Evolutionary conservation across 2,888 invertebrate genomes (phyloP).

Genomic region (Harpalus rufipes): DNA sequence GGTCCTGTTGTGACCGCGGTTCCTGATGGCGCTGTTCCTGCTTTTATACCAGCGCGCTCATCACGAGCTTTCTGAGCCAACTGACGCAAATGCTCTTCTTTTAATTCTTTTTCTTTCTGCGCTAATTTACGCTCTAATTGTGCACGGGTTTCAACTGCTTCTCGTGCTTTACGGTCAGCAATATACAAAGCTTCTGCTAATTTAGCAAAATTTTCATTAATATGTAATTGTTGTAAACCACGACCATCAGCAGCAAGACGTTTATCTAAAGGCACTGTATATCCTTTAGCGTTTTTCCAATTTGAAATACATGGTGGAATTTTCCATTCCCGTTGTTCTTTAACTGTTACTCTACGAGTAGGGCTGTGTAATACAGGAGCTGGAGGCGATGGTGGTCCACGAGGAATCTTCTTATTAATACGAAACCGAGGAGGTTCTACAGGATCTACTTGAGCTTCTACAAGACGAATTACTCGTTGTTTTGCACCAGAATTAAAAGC

Average conservation of each 20-base stretch:
- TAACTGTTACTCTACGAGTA: slow-evolving; percentile 97
- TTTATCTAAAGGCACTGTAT: slow-evolving; percentile 92
- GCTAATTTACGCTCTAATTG: slow-evolving; percentile 97
- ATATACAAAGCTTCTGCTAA: slow-evolving; percentile 98
- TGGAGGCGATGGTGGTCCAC: slow-evolving; percentile 99
- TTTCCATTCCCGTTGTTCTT: slow-evolving; percentile 99
- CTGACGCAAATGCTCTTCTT: slow-evolving; percentile 95
- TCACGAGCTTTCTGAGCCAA: slow-evolving; percentile 97
- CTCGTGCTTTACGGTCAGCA: slow-evolving; percentile 96
- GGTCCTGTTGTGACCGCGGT: slow-evolving; percentile 75
- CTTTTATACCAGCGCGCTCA: slow-evolving; percentile 91
- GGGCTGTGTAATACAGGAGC: slow-evolving; percentile 99
- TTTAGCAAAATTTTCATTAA: slow-evolving; percentile 99
- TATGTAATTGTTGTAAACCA: slow-evolving; percentile 97
- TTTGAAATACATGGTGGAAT: slow-evolving; percentile 99
- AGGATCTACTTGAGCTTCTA: slow-evolving; percentile 96
- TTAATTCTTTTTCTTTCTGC: slow-evolving; percentile 98
- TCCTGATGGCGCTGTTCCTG: slow-evolving; percentile 69
- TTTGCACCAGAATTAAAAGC: slow-evolving; percentile 97
- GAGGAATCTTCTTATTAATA: slow-evolving; percentile 99
- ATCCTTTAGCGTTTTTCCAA: slow-evolving; percentile 99
- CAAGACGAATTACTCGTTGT: slow-evolving; percentile 97
- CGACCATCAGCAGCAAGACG: slow-evolving; percentile 98
- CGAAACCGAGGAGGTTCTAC: slow-evolving; percentile 99
- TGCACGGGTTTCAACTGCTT: slow-evolving; percentile 97